A percentile compares a stretch with the other conserved stretches of the same genome.
Conservation (phyloP, 2,888 invertebrate genomes). For the Meloe dianella region DNA sequence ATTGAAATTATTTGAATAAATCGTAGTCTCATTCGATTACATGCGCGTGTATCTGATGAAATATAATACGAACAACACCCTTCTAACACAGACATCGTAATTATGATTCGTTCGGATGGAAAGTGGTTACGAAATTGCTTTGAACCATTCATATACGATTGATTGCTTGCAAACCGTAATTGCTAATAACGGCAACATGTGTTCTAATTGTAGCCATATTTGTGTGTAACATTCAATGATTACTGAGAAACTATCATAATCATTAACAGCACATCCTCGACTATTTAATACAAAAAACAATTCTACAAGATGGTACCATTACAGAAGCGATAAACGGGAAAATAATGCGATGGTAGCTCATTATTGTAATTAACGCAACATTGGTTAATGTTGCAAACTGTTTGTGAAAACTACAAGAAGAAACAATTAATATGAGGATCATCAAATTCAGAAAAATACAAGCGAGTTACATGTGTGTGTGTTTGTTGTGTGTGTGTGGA, state of each 20-base stretch:
- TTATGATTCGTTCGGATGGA: conserved; percentile 40
- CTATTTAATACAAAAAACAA: neutral
- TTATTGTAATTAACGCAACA: neutral
- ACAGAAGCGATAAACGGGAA: neutral
- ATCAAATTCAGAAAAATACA: no score
- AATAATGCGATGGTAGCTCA: neutral
- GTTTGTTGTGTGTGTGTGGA: no score
- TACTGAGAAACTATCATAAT: conserved; percentile 1
- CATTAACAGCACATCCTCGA: neutral
- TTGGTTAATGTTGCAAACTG: neutral
- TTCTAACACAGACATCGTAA: conserved; percentile 31
- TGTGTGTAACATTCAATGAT: neutral
- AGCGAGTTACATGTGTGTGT: neutral
- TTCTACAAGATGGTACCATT: conserved; percentile 1
- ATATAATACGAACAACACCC: conserved; percentile 29
- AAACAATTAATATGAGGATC: no score
- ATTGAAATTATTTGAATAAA: neutral
- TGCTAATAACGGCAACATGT: conserved; percentile 41
- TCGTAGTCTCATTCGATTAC: neutral
- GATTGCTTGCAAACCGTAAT: conserved; percentile 36
- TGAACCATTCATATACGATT: conserved; percentile 27
- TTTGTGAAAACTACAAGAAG: no score
- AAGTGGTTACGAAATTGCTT: conserved; percentile 26
- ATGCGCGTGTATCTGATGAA: conserved; percentile 19
- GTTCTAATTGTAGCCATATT: conserved; percentile 21